Evolutionary conservation across 2,113 vertebrate species (phyloP), one percentile per base, ranked within the genome.

Genomic region (Anarrhichthys ocellatus): DNA sequence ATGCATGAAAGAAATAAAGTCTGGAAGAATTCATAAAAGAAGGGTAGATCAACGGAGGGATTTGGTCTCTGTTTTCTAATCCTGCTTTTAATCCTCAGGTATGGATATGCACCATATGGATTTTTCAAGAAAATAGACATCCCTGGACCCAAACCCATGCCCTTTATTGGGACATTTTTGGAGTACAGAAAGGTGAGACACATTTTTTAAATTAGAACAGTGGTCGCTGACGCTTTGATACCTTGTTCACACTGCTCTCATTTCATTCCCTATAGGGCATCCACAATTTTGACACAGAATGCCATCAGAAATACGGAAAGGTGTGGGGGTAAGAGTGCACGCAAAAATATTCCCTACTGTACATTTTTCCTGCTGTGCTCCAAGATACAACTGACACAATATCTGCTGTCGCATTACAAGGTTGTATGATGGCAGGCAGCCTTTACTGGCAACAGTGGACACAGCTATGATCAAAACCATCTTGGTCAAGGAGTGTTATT

Each of bases 71-170:
- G 11, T 64, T 61, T 56, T 75, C 6, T 62, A 67, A 61, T 81
- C 11, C 40, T 68, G 6, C 8, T 80, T 63, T 67, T 34, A 13
- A 54, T 88, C 9, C 48, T n/a, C 40, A 97, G 96, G 15, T 96
- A 95, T 85, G 94, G 95, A 7, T 88, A 95, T 58, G 87, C 88
- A 82, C 91, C 95, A 4, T 95, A 94, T 73, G 22, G 38, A 54
- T 1, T 91, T 34, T 97, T 97, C 83, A 95, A 92, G 92, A 95
- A 95, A 73, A 5, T 95, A 59, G 93, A 94, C 20, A 88, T 97
- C 86, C 91, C 77, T 0, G 95, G 96, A 1, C 96, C 95, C 10
- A 88, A 0, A 78, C 96, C 96, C 42, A 54, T 94, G 52, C 95
- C 96, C 0, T 95, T 96, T 70, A 48, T 96, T 1, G 96, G 96